Evolutionary conservation across 2,888 invertebrate genomes (phyloP), one percentile per base, ranked within the genome.

Genomic region (Amphipoea oculea): DNA sequence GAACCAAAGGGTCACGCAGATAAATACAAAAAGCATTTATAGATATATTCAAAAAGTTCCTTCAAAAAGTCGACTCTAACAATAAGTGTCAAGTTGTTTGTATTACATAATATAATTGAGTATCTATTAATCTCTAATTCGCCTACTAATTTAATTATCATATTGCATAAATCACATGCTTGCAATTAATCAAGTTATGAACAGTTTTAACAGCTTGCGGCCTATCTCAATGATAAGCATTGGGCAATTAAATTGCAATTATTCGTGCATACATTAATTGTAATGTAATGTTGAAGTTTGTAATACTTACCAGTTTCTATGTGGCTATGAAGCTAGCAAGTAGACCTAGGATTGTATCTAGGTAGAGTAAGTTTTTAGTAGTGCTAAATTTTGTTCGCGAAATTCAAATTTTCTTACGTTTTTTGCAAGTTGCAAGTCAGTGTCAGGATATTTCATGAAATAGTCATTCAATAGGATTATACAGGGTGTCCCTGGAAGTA

Each of bases 151-250:
- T 72, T 36, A 63, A 77, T 77, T 66, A 83, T 12, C 65, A 57
- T 63, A 74, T 77, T 83, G 68, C 80, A 80, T 65, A 70, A 60
- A 72, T 69, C 68, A 78, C 62, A 42, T 68, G 42, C 57, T 65
- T 66, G 68, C 29, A 51, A 75, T 83, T 69, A 74, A 83, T 83
- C 83, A 80, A 83, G 74, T 75, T 80, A 75, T 60, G 68, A 79
- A n/a, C 45, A 51, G 65, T 66, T 80, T 66, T 45, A 83, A 66
- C 60, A n/a, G 63, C 68, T 73, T 54, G 63, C 45, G 17, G 79
- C 76, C 20, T 29, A 29, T 29, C 29, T 29, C 29, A 29, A 29
- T 1, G 79, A 86, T 83, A 73, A 77, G 54, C 36, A 79, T 85
- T 83, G 65, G 36, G 71, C 48, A 83, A 85, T 77, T 77, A 80